phyloP scores from a whole-genome alignment of 2,113 vertebrate genomes.

The Hippocampus zosterae region DNA sequence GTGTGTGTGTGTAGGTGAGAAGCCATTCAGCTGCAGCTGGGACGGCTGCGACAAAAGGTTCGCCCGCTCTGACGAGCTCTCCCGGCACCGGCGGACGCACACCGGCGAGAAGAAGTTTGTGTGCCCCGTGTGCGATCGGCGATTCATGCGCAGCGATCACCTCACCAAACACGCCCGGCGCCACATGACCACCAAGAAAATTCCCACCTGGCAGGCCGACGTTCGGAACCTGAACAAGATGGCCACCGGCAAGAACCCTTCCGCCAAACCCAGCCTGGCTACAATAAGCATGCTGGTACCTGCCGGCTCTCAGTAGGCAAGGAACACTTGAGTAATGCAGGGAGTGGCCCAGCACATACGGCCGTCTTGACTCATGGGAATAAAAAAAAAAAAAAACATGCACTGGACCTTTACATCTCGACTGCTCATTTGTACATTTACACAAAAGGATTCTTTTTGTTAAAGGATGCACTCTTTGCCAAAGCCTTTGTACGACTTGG shows the following conservation, averaged over 20 bases:
- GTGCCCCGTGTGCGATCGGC: constrained; percentile 88
- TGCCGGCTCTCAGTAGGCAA: constrained; percentile 58
- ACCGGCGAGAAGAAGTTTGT: constrained; percentile 96
- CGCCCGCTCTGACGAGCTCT: constrained; percentile 94
- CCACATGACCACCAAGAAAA: constrained; percentile 87
- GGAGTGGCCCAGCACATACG: constrained; percentile 55
- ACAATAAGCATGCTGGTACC: constrained; percentile 77
- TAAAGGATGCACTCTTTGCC: constrained; percentile 70
- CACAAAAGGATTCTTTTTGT: constrained; percentile 47
- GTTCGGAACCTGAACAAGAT: constrained; percentile 81
- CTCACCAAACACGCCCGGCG: constrained; percentile 93
- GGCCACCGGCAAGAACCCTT: constrained; percentile 61
- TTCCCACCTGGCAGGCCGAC: constrained; percentile 91
- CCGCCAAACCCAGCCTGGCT: constrained; percentile 57
- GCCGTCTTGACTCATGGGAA: constrained; percentile 66
- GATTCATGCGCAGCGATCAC: constrained; percentile 98
- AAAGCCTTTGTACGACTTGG: constrained; percentile 74
- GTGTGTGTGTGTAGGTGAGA: constrained; percentile 79
- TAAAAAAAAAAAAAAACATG: constrained; percentile 53
- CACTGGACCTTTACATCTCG: constrained; percentile 72
- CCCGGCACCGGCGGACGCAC: constrained; percentile 91
- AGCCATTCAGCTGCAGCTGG: constrained; percentile 96
- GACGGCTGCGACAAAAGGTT: constrained; percentile 94
- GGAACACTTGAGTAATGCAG: constrained; percentile 39
- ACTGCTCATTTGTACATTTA: constrained; percentile 69